Base-by-base conservation (phyloP, 2,888 invertebrate species). In the Smittia sp. region DNA sequence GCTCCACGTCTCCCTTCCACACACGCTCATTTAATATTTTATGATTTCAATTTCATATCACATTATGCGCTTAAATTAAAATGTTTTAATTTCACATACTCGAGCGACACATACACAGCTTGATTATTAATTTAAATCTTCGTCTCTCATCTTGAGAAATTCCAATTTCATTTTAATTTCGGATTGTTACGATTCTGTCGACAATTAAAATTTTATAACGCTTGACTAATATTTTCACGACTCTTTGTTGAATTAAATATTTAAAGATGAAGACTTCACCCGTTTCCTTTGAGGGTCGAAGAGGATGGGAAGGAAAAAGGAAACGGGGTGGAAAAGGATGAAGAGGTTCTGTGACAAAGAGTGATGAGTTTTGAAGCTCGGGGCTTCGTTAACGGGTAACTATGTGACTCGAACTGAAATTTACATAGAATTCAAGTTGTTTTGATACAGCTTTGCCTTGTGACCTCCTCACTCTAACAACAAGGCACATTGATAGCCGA, bases 101-200 rank as follows among this genome's bases (percentile, higher is more conserved):
- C 54, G 52, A 70, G 52, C 52, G 32, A 72, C 72, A 62, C 58
- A 72, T 6, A 58, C 54, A 22, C 32, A 58, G 32, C 62, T 62
- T 62, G 72, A 72, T 72, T 72, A 72, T 72, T 72, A 72, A 72
- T 72, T 72, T 72, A 72, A 72, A 72, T 72, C 38, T 62, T 25
- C 25, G 13, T 63, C 18, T 58, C 38, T 70, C 69, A 54, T 70
- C 69, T 70, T 54, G 32, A n/a, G 39, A 58, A 39, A 62, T 62
- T 72, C 62, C 39, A 58, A 52, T 72, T 72, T 67, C 27, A 22
- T 67, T 67, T 41, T 3, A 39, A 22, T 41, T 39, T 67, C 20
- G 24, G 39, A 20, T 25, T 32, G 24, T 25, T 25, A 69, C 18
- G 63, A 20, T 24, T 63, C 63, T 22, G 18, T 22, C 18, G 4